Conservation (phyloP, 2,113 vertebrate genomes). For the Hippocampus barbouri region DNA sequence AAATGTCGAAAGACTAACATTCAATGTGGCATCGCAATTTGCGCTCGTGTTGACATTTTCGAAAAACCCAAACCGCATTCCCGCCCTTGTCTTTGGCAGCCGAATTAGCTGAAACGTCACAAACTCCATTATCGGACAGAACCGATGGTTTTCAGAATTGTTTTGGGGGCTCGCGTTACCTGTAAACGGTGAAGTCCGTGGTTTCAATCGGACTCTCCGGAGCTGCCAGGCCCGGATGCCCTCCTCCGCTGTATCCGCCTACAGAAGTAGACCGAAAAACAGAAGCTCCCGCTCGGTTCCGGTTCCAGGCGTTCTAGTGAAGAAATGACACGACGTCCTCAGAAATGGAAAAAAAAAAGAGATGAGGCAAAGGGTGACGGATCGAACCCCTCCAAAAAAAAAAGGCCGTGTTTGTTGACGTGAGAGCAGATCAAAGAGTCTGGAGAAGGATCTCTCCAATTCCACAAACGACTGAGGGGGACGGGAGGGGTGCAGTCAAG, state of each 20-base stretch:
- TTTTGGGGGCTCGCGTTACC: constrained; percentile 48
- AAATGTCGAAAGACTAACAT: constrained; percentile 6
- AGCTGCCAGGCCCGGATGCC: constrained; percentile 72
- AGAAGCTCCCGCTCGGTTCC: constrained; percentile 17
- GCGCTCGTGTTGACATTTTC: constrained; percentile 36
- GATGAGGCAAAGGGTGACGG: neutral
- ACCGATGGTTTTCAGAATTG: fast-evolving
- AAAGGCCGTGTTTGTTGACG: constrained; percentile 34
- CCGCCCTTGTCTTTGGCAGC: neutral
- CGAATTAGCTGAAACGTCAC: neutral
- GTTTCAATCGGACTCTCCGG: constrained; percentile 55
- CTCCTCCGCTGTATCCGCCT: constrained; percentile 65
- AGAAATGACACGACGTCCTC: constrained; percentile 31
- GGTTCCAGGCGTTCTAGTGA: constrained; percentile 12
- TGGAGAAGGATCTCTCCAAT: constrained; percentile 38
- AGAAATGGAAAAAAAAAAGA: neutral
- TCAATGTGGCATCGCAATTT: constrained; percentile 15
- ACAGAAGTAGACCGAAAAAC: constrained; percentile 33
- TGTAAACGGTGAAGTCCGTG: constrained; percentile 57
- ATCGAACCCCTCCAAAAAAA: constrained; percentile 36
- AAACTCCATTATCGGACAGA: constrained; percentile 25
- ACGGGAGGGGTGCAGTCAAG: constrained; percentile 36
- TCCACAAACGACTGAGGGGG: constrained; percentile 32
- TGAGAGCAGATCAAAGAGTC: constrained; percentile 36
- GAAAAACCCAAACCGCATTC: neutral